A percentile compares a stretch with the other conserved stretches of the same genome.
Conservation (phyloP, 2,113 vertebrate species). For the Brachirus orientalis region DNA sequence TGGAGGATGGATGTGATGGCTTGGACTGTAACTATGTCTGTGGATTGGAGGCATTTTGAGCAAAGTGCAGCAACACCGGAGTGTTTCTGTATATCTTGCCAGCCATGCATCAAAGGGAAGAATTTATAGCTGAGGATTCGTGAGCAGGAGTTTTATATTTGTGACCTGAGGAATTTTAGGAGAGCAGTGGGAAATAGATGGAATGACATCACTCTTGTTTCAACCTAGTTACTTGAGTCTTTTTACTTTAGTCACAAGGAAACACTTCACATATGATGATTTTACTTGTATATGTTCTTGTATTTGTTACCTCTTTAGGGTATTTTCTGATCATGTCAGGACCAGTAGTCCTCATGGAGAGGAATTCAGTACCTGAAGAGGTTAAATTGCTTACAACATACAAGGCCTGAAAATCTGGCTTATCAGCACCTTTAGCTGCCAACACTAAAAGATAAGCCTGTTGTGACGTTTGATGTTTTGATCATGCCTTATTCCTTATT, state of each 20-base stretch:
- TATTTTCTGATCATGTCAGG: too few species aligned
- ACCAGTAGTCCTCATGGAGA: too few species aligned
- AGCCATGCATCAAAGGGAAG: conserved; percentile 50
- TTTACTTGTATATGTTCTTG: too few species aligned
- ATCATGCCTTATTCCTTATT: too few species aligned
- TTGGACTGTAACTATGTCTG: conserved; percentile 16
- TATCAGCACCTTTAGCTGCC: too few species aligned
- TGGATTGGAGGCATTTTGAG: conserved; percentile 14
- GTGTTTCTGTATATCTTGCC: conserved; percentile 46
- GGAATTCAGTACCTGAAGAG: too few species aligned
- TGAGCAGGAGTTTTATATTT: conserved; percentile 38
- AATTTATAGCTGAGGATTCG: conserved; percentile 41
- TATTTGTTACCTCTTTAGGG: too few species aligned
- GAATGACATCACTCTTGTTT: conserved; percentile 9
- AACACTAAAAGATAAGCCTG: too few species aligned
- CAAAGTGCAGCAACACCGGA: conserved; percentile 21
- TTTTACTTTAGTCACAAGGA: neutral
- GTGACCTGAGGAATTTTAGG: conserved; percentile 4
- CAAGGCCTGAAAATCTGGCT: too few species aligned
- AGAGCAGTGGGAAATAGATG: conserved; percentile 6
- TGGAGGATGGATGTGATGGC: conserved; percentile 58
- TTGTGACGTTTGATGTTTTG: too few species aligned
- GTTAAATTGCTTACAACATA: too few species aligned
- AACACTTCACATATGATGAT: neutral
- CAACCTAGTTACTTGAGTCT: neutral